Base-by-base conservation (phyloP, 1,140 invertebrate species). In the Dufourea novaeangliae region DNA sequence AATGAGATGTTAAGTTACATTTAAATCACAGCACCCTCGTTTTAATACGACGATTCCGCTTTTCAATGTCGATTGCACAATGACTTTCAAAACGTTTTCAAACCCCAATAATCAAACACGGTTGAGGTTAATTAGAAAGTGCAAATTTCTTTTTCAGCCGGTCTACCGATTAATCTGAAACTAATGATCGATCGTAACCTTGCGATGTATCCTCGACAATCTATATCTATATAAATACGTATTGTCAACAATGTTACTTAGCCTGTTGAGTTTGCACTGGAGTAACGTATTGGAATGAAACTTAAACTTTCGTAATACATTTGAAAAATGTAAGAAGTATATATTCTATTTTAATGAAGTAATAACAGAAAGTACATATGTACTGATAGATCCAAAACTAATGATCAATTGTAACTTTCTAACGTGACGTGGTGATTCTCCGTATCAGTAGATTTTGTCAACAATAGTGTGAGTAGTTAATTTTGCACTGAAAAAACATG, bases 151-250 rank as follows among this genome's bases (percentile, higher is more conserved):
- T 22, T 32, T 17, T 41, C 17, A n/a, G 20, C 11, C 20, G 10
- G 27, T 22, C 8, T 57, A 39, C 46, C 46, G 62, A 64, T 62
- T 20, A 12, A 56, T 22, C 0, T 12, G 39, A 17, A 57, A 41
- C 12, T 57, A 72, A 22, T 59, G 39, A 64, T 66, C 34, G 27
- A 46, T 75, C 12, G 12, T 67, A 46, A 41, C 25, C 27, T 67
- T 57, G 10, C 27, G 14, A 37, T 14, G 37, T 25, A 32, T 46
- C 27, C 29, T 27, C 14, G 62, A 41, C 11, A 37, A 22, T 69
- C 27, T 22, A n/a, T 41, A 22, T 69, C 27, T 22, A n/a, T 41
- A 29, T 34, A 67, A 37, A 39, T 41, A 14, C 7, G 34, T 17
- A n/a, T 64, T 64, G n/a, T n/a, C 10, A 73, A 22, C 20, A 64